Percentiles rank a stretch among this genome's conserved stretches.
Evolutionary conservation across 2,797 vertebrate species (phyloP).

Genomic region (Halcyon leucocephala): DNA sequence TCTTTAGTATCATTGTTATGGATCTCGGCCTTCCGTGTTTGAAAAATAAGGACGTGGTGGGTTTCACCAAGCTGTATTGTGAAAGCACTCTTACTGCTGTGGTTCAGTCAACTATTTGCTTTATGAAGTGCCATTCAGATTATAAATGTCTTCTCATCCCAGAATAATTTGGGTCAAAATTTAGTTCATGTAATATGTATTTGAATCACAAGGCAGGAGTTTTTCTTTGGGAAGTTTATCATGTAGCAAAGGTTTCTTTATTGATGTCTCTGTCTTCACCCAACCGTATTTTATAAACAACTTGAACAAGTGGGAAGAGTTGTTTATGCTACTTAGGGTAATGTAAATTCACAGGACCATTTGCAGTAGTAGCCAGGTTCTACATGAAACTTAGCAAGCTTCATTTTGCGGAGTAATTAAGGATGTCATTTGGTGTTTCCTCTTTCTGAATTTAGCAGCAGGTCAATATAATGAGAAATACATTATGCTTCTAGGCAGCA

Average conservation of each 20-base stretch:
- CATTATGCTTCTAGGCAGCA: neutral
- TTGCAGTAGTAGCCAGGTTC: neutral
- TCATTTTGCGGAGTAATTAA: conserved; percentile 3
- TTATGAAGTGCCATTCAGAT: neutral
- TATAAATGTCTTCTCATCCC: neutral
- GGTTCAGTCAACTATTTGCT: neutral
- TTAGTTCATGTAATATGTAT: neutral
- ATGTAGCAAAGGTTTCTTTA: neutral
- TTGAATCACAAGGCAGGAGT: neutral
- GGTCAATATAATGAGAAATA: neutral
- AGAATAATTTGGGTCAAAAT: neutral
- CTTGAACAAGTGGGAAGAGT: neutral
- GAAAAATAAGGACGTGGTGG: neutral
- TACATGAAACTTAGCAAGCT: neutral
- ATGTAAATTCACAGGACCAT: neutral
- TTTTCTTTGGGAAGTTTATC: neutral
- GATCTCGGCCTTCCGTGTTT: neutral
- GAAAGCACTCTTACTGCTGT: neutral
- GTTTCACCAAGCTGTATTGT: accelerated
- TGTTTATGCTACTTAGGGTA: neutral
- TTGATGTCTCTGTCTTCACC: neutral
- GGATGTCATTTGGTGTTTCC: neutral
- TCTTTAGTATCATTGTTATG: neutral
- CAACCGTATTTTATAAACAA: neutral
- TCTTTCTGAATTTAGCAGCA: neutral